Percentiles rank a stretch among this genome's conserved stretches.
Conservation (phyloP, 2,113 vertebrate species). For the Mellivora capensis region DNA sequence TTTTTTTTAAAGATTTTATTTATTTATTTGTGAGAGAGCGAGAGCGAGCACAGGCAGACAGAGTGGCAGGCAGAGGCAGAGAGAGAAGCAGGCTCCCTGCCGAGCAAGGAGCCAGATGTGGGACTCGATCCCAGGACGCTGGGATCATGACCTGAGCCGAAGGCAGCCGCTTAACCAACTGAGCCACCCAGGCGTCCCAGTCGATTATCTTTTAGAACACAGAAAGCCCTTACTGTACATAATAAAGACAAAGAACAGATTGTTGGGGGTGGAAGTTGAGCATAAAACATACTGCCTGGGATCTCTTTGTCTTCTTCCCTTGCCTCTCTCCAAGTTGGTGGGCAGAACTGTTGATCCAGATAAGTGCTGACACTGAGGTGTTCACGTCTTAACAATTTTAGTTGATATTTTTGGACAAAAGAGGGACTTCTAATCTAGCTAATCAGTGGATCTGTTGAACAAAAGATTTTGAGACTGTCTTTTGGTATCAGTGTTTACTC, state of each 20-base stretch:
- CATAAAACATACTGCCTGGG: accelerated
- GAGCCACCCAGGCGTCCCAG: no score
- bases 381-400: neutral
- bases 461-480: neutral
- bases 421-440: neutral
- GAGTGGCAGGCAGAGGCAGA: no score
- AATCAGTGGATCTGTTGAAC: neutral
- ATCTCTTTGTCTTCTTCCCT: neutral
- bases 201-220: neutral
- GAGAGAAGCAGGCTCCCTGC: no score
- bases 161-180: no score
- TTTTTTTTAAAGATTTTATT: no score
- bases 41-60: no score
- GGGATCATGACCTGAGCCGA: no score
- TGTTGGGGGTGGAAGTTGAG: neutral
- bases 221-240: neutral
- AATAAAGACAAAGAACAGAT: neutral
- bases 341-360: neutral
- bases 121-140: no score
- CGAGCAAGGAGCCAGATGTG: no score
- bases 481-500: neutral
- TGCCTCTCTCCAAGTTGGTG: neutral
- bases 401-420: neutral
- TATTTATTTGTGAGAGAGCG: no score
- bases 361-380: neutral